Conservation (phyloP, 2,113 vertebrate species). For the Nestor notabilis region DNA sequence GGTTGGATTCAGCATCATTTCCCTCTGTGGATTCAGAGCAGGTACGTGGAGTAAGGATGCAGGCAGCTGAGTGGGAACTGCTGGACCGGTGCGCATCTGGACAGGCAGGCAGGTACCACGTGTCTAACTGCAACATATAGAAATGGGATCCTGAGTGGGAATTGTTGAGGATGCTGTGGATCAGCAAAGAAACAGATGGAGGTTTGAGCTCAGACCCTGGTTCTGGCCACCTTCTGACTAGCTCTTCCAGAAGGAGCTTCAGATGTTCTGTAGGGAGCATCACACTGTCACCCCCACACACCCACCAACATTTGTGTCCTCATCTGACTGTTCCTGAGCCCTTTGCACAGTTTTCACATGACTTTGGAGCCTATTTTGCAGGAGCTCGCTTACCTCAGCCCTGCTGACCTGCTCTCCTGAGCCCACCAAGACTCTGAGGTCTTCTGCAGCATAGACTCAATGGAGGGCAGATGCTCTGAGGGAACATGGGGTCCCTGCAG, state of each 20-base stretch:
- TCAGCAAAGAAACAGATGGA: neutral
- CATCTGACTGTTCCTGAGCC: neutral
- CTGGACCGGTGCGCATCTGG: neutral
- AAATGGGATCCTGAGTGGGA: accelerated
- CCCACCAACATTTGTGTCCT: neutral
- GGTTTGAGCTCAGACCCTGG: neutral
- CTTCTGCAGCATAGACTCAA: neutral
- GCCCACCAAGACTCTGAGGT: neutral
- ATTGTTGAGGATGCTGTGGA: neutral
- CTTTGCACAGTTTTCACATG: neutral
- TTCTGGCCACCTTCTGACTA: neutral
- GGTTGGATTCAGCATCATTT: neutral
- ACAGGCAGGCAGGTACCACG: neutral
- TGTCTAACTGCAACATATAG: neutral
- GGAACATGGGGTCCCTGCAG: neutral
- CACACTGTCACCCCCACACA: neutral
- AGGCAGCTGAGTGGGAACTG: neutral
- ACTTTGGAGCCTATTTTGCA: neutral
- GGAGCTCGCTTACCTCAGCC: neutral
- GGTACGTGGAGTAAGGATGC: neutral
- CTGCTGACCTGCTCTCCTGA: neutral
- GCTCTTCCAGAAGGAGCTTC: neutral
- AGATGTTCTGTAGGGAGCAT: neutral
- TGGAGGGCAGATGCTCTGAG: neutral
- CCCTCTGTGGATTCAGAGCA: neutral